Percentiles rank a stretch among this genome's conserved stretches.
These are phyloP conservation scores for Tetanocera ferruginea DNA, from an alignment of 2,888 invertebrate species.

Conservation along the genomic window DNA sequence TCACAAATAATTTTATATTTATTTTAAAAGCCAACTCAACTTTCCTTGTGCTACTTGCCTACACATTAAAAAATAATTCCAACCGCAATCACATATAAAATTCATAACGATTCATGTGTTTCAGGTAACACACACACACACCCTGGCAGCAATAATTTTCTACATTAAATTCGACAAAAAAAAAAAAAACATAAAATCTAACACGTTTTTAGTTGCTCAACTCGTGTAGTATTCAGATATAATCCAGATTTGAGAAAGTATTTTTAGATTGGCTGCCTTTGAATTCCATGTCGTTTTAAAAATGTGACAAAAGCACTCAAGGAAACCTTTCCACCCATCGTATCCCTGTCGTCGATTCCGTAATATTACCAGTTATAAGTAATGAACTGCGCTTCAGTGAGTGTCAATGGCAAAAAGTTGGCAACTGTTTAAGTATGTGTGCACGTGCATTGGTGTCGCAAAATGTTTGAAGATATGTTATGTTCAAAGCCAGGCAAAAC, in stretches of 20 bases:
- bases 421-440: neutral
- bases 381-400: constrained; percentile 18
- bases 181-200: neutral
- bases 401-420: neutral
- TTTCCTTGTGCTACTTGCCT: no score
- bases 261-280: neutral
- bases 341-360: neutral
- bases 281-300: neutral
- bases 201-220: neutral
- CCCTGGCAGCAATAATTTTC: neutral
- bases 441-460: neutral
- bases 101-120: neutral
- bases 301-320: neutral
- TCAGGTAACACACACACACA: neutral
- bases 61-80: no score
- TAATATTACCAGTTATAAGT: constrained; percentile 14
- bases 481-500: neutral
- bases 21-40: no score
- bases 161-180: neutral
- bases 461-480: neutral
- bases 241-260: neutral
- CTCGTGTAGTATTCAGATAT: neutral
- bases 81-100: no score
- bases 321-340: neutral
- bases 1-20: no score